Evolutionary conservation across 1,140 invertebrate species (phyloP).

Genomic region (Pantala flavescens): DNA sequence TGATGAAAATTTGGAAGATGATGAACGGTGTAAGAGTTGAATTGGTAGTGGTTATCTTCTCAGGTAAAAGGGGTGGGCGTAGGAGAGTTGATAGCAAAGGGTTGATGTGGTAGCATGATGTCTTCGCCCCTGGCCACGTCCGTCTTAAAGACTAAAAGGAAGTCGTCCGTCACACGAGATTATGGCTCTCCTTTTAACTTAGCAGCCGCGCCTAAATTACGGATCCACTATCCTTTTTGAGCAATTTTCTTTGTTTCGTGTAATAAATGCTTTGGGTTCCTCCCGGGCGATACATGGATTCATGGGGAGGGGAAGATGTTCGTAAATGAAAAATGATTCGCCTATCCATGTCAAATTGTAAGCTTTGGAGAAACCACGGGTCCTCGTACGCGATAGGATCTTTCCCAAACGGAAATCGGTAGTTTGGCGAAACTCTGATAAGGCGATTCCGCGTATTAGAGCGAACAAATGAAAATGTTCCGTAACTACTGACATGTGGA

Average conservation of each 20-base stretch:
- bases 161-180: not conserved
- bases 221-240: not conserved
- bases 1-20: too few species aligned
- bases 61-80: not conserved
- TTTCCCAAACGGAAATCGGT: too few species aligned
- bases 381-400: too few species aligned
- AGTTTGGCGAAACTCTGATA: too few species aligned
- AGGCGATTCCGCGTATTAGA: too few species aligned
- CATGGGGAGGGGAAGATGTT: not conserved
- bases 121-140: not conserved
- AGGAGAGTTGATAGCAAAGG: not conserved
- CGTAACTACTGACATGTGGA: too few species aligned
- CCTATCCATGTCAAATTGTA: not conserved
- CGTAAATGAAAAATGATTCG: slow-evolving; percentile 1
- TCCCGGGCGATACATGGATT: not conserved
- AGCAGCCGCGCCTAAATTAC: slow-evolving; percentile 7
- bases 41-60: too few species aligned
- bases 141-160: not conserved
- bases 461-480: too few species aligned
- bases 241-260: slow-evolving; percentile 6
- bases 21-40: too few species aligned
- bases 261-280: not conserved
- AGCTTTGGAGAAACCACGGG: not conserved
- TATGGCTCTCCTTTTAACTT: not conserved
- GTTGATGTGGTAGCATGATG: not conserved